phyloP scores from a whole-genome alignment of 2,888 invertebrate species.

The Netelia inedita region DNA sequence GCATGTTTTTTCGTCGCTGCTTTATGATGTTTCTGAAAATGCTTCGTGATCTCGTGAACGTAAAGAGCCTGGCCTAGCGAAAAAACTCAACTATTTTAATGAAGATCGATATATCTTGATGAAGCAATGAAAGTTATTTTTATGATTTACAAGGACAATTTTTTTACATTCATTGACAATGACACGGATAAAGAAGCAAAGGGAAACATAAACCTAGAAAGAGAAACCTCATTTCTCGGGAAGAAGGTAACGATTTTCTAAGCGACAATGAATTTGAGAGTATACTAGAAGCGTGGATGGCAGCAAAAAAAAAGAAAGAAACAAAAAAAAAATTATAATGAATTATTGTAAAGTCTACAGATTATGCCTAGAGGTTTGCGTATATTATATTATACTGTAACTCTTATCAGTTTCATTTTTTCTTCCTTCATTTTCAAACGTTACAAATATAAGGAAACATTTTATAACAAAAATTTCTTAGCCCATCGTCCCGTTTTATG shows the following conservation, averaged over 20 bases:
- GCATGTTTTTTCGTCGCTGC: constrained; percentile 62
- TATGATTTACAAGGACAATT: constrained; percentile 64
- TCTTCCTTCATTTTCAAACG: constrained; percentile 78
- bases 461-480: constrained; percentile 80
- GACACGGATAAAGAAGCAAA: constrained; percentile 39
- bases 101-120: constrained; percentile 55
- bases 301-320: constrained; percentile 71
- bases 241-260: constrained; percentile 75
- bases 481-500: constrained; percentile 7
- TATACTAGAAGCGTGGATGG: constrained; percentile 71
- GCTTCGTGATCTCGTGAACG: constrained; percentile 80
- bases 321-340: constrained; percentile 74
- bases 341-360: constrained; percentile 81
- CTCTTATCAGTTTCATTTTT: constrained; percentile 79
- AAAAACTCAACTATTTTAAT: constrained; percentile 56
- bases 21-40: constrained; percentile 75
- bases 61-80: constrained; percentile 78
- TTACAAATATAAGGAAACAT: constrained; percentile 84
- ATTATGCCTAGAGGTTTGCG: constrained; percentile 83
- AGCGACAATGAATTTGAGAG: constrained; percentile 76
- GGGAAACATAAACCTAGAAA: constrained; percentile 39
- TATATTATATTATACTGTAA: constrained; percentile 83
- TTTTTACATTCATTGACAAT: constrained; percentile 64
- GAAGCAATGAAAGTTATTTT: constrained; percentile 70
- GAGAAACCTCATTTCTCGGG: constrained; percentile 76